Evolutionary conservation across 2,797 vertebrate genomes (phyloP).

Genomic region (Gastrophryne carolinensis): DNA sequence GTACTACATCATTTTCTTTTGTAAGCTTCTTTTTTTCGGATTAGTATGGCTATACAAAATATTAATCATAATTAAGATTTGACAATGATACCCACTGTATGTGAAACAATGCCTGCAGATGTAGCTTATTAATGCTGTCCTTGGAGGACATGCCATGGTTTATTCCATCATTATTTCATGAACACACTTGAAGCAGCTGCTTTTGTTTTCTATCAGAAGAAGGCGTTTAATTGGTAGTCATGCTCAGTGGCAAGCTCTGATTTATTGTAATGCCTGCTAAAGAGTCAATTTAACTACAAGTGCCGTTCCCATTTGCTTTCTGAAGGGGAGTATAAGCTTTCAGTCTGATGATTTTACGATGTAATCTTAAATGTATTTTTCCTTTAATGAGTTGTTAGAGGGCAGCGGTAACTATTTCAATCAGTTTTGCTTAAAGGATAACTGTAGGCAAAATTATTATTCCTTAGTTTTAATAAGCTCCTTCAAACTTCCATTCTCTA

Average conservation of each 20-base stretch:
- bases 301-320: not conserved
- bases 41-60: not conserved
- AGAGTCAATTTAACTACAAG: not conserved
- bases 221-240: not conserved
- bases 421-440: not conserved
- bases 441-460: too few relatives aligned
- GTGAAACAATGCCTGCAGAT: conserved; percentile 23
- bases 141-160: not conserved
- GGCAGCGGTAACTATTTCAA: not conserved
- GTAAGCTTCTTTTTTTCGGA: too few relatives aligned
- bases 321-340: not conserved
- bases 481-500: too few relatives aligned
- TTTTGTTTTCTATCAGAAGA: conserved; percentile 1
- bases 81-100: not conserved
- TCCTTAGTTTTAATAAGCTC: too few relatives aligned
- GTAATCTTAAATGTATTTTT: not conserved
- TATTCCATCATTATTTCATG: conserved; percentile 2
- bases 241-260: not conserved
- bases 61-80: not conserved
- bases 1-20: too few relatives aligned
- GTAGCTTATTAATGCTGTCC: conserved; percentile 11
- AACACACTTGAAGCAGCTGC: not conserved
- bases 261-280: not conserved
- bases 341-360: not conserved
- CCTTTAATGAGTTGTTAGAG: not conserved